Evolutionary conservation across 92 coral and sea anemone genomes (phyloP).

Genomic region (Epizoanthus ramosus): DNA sequence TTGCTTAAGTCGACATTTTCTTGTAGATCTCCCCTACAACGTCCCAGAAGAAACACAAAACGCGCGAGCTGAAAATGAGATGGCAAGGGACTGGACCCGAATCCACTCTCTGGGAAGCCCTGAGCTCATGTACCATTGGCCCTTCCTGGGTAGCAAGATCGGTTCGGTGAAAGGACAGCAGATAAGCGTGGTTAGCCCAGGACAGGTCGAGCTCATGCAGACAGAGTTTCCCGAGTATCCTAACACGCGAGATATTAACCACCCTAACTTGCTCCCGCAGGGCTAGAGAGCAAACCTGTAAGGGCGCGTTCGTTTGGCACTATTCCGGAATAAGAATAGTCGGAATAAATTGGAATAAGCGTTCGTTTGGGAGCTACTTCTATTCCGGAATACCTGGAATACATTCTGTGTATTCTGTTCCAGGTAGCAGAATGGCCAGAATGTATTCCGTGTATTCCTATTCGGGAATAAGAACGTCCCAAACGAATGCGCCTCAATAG

Average conservation of each 20-base stretch:
- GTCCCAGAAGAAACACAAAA: not conserved
- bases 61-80: slow-evolving; percentile 36
- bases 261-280: slow-evolving; percentile 1
- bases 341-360: no score
- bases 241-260: not conserved
- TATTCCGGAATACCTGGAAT: no score
- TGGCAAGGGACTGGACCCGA: slow-evolving; percentile 57
- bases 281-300: not conserved
- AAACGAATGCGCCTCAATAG: no score
- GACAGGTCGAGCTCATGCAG: slow-evolving; percentile 84
- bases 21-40: slow-evolving; percentile 3
- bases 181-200: slow-evolving; percentile 80
- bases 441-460: no score
- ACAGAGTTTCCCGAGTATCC: slow-evolving; percentile 86
- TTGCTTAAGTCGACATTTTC: not conserved
- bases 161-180: slow-evolving; percentile 72
- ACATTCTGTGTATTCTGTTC: no score
- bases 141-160: slow-evolving; percentile 61
- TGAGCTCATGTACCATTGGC: slow-evolving; percentile 67
- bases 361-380: no score
- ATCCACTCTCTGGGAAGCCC: slow-evolving; percentile 63
- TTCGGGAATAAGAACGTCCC: no score
- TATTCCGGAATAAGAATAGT: no score
- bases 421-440: no score
- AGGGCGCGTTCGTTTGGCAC: no score